Percentiles rank a stretch among this genome's conserved stretches.
Conservation (phyloP, 1,140 invertebrate species). For the Drosophila persimilis region DNA sequence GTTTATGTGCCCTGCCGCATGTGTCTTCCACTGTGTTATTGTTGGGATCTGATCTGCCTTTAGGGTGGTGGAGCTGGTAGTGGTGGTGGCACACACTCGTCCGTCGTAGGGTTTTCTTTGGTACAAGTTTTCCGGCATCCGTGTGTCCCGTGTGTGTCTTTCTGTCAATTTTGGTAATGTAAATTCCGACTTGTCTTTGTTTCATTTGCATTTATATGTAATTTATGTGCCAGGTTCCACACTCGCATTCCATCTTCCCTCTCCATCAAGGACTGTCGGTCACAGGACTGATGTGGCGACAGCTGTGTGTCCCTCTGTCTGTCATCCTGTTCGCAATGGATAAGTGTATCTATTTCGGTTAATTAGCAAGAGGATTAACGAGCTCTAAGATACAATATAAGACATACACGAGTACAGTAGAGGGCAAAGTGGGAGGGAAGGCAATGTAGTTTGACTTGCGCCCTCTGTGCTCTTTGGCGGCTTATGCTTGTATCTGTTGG, state of each 20-base stretch:
- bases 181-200: constrained; percentile 57
- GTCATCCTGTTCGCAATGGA: constrained; percentile 10
- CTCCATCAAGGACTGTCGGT: not conserved
- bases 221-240: constrained; percentile 42
- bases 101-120: constrained; percentile 23
- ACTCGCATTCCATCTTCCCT: not conserved
- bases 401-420: too few relatives aligned
- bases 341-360: constrained; percentile 37
- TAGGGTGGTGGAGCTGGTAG: not conserved
- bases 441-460: not conserved
- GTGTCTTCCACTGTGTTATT: constrained; percentile 35
- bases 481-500: not conserved
- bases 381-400: not conserved
- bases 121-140: constrained; percentile 36
- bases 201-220: constrained; percentile 54
- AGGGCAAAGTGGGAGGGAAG: too few relatives aligned
- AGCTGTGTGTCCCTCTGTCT: constrained; percentile 11
- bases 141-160: constrained; percentile 20
- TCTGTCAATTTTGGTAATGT: constrained; percentile 62
- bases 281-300: constrained; percentile 29
- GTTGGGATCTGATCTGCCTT: constrained; percentile 14
- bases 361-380: constrained; percentile 32
- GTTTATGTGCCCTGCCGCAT: constrained; percentile 41
- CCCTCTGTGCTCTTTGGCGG: not conserved
- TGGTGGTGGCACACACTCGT: not conserved